phyloP scores from a whole-genome alignment of 2,113 vertebrate species.

The Lynx canadensis region DNA sequence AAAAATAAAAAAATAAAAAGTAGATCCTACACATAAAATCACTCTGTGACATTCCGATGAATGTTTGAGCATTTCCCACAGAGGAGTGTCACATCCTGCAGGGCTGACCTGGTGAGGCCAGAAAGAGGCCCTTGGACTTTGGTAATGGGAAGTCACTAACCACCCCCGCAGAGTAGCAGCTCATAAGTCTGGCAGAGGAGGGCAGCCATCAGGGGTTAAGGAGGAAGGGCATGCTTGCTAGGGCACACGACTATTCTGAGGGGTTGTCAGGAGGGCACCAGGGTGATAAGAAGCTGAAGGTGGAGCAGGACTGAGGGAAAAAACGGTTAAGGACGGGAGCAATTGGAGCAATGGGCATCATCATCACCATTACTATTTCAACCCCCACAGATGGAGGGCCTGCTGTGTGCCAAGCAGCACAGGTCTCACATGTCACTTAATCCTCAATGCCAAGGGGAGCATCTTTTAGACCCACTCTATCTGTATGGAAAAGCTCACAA shows the following conservation, averaged over 20 bases:
- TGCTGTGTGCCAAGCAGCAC: neutral
- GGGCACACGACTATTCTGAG: neutral
- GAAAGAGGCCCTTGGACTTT: neutral
- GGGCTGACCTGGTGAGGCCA: neutral
- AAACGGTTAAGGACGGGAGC: neutral
- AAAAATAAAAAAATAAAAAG: neutral
- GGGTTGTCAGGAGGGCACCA: neutral
- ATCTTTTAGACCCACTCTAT: constrained; percentile 36
- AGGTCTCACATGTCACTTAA: constrained; percentile 11
- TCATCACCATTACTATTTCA: neutral
- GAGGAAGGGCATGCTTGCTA: neutral
- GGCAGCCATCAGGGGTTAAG: neutral
- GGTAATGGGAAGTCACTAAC: neutral
- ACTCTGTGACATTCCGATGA: neutral
- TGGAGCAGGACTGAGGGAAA: neutral
- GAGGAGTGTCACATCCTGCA: neutral
- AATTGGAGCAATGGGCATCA: neutral
- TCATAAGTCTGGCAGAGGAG: neutral
- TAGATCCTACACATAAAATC: constrained; percentile 28
- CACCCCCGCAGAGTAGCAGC: neutral
- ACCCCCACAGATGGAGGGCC: constrained; percentile 29
- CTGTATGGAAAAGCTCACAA: constrained; percentile 12
- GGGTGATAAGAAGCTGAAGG: constrained; percentile 47
- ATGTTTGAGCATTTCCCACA: neutral
- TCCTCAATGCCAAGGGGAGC: neutral